phyloP scores from a whole-genome alignment of 2,888 invertebrate genomes.

The Hydrotaea cyrtoneurina region DNA sequence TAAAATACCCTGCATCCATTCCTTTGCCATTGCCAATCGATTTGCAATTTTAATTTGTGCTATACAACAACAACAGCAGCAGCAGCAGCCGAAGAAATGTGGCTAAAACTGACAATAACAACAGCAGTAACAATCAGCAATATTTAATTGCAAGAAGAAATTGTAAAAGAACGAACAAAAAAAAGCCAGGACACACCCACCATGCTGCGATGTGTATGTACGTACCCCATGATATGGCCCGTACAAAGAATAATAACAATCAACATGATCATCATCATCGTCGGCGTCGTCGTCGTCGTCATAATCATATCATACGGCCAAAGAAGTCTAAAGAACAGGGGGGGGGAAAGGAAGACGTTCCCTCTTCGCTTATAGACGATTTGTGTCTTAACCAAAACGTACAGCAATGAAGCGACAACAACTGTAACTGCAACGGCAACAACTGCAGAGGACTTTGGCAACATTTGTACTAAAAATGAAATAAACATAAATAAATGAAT shows the following conservation, averaged over 20 bases:
- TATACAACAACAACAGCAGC: too few species aligned
- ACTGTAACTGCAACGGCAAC: background rate
- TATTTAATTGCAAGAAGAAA: conserved; percentile 43
- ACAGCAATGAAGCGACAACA: background rate
- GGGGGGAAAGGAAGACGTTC: too few species aligned
- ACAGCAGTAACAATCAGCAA: conserved; percentile 11
- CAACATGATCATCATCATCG: background rate
- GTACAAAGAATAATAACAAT: conserved; percentile 4
- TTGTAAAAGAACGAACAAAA: background rate
- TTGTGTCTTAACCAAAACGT: too few species aligned
- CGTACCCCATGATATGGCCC: background rate
- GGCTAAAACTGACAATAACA: conserved; percentile 8
- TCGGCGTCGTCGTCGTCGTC: background rate
- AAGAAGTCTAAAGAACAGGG: too few species aligned
- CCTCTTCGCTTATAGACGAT: too few species aligned
- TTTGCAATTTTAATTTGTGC: conserved; percentile 66
- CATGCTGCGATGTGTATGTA: too few species aligned
- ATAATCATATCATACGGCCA: too few species aligned
- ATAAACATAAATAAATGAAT: conserved; percentile 69
- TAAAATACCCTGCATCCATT: background rate
- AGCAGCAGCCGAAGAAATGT: conserved; percentile 36
- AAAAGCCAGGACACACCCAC: conserved; percentile 63
- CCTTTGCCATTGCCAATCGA: conserved; percentile 45
- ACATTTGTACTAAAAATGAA: conserved; percentile 39
- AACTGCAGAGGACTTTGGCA: background rate